phyloP scores from a whole-genome alignment of 2,113 vertebrate genomes.

The Mobula hypostoma region DNA sequence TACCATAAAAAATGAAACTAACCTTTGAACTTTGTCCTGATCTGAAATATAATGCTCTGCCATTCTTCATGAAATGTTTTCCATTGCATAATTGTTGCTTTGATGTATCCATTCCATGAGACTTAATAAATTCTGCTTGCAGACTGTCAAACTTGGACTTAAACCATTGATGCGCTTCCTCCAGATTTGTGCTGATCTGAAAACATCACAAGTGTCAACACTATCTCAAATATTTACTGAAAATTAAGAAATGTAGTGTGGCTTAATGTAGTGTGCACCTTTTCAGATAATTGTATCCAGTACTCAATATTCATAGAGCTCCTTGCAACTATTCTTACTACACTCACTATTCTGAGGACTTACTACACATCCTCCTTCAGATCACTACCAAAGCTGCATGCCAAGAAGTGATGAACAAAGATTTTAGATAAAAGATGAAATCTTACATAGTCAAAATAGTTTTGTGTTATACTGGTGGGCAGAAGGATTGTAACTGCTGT shows the following conservation, averaged over 20 bases:
- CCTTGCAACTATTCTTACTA: too few relatives aligned
- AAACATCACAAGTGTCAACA: neutral
- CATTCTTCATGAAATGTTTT: neutral
- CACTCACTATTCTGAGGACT: neutral
- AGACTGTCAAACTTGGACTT: conserved; percentile 50
- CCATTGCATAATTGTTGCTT: neutral
- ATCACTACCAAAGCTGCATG: neutral
- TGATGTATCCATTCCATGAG: conserved; percentile 14
- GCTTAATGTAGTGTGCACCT: neutral
- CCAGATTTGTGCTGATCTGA: conserved; percentile 55
- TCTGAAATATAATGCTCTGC: neutral
- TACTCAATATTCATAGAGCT: neutral
- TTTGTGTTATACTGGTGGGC: too few relatives aligned
- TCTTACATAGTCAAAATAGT: neutral
- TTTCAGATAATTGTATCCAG: neutral
- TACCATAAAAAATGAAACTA: neutral
- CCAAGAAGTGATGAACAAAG: neutral
- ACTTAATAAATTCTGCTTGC: conserved; percentile 48
- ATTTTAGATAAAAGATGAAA: neutral
- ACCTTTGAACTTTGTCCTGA: conserved; percentile 24
- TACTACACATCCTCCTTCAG: neutral
- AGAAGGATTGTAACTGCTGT: too few relatives aligned
- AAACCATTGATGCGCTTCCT: conserved; percentile 56
- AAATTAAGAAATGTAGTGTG: neutral
- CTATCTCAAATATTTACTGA: neutral